Base-by-base conservation (phyloP, 1,140 invertebrate species). In the Drosophila miranda region DNA sequence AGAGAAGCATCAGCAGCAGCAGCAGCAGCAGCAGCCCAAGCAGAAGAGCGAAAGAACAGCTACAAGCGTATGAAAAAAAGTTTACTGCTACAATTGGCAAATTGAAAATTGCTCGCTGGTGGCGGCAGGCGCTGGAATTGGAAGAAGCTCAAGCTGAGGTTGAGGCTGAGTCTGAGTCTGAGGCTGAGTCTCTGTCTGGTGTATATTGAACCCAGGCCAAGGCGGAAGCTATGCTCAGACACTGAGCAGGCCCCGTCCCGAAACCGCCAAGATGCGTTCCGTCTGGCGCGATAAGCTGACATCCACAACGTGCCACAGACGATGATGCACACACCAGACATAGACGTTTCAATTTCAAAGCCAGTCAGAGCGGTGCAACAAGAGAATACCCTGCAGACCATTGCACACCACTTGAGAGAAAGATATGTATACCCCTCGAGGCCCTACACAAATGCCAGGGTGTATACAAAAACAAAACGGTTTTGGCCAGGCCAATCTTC, bases 1-100 rank as follows among this genome's bases (percentile, higher is more conserved):
- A 16, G 38, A 28, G 46, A 42, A 42, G 41, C 3, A 30, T 1
- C 19, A 30, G 28, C 28, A 30, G 28, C 28, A 30, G 6, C 19
- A 30, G 28, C 28, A 30, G 28, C 28, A 30, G 6, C 7, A 19
- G 43, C 14, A 38, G 16, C 1, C 6, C 2, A 0, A 26, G 13
- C 38, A 14, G 30, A 44, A 19, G 56, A 53, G 51, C 58, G 48
- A 75, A 76, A 74, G 53, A 56, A 87, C 78, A 87, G 82, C 82
- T 87, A 86, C 16, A 16, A 16, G 16, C 75, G 23, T 26, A 5
- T 26, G 23, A 87, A 78, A 68, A 11, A 63, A 68, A 75, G 61
- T 86, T 87, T 88, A 86, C 82, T 86, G 82, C 82, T 86, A 87
- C 82, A 86, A 86, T 86, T 86, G 82, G 82, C 82, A 86, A 86